Percentiles rank a stretch among this genome's conserved stretches.
Conservation (phyloP, 2,113 vertebrate species). For the Arenaria interpres region DNA sequence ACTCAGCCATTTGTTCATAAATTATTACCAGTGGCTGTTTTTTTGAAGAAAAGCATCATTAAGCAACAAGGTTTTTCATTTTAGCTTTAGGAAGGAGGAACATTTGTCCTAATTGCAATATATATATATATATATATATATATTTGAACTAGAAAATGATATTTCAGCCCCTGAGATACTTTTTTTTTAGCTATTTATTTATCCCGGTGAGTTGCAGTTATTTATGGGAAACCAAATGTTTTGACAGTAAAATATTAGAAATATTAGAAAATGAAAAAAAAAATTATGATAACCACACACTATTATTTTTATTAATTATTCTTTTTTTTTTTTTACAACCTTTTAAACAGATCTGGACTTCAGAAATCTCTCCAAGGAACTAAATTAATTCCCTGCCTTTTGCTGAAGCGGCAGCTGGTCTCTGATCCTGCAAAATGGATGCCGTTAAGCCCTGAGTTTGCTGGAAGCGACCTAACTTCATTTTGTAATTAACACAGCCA, state of each 20-base stretch:
- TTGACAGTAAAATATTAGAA: neutral
- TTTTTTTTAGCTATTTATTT: neutral
- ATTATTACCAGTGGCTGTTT: neutral
- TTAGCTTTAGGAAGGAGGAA: neutral
- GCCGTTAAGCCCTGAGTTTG: neutral
- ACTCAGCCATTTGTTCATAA: neutral
- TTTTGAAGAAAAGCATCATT: neutral
- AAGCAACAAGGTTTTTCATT: neutral
- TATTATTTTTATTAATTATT: no score
- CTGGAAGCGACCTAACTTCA: neutral
- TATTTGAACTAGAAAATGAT: neutral
- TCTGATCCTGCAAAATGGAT: neutral
- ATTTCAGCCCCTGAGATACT: neutral
- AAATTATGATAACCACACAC: neutral
- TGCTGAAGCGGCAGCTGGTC: neutral
- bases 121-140: fast-evolving
- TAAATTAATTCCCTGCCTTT: neutral
- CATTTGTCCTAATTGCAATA: neutral
- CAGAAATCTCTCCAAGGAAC: neutral
- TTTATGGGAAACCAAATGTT: neutral
- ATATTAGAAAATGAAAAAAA: neutral
- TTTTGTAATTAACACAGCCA: neutral
- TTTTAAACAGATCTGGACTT: neutral
- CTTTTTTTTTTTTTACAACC: neutral
- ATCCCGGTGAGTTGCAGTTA: neutral